Evolutionary conservation across 1,140 invertebrate species (phyloP), one percentile per base, ranked within the genome.

Genomic region (Theocolax elegans): DNA sequence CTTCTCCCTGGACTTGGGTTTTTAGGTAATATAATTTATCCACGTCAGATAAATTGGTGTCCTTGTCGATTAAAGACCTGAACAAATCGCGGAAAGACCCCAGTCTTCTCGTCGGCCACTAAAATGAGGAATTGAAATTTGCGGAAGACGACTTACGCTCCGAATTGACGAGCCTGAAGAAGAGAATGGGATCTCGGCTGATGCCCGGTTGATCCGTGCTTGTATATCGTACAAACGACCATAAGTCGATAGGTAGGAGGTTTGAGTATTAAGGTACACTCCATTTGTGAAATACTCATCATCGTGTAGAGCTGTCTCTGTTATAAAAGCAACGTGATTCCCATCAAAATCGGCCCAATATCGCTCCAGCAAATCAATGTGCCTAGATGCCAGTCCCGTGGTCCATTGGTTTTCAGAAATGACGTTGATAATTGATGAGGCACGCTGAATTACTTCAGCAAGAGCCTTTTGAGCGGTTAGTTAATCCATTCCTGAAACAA

Each of bases 51-150:
- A 69, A 25, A 8, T 23, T 48, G 8, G 42, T 1, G 10, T 58
- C 35, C 13, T 42, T 42, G 7, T 49, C 2, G 8, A 69, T 35
- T 17, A 69, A 15, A 7, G 53, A 44, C 23, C 53, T 31, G 23
- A 69, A 69, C 1, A 35, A 31, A 25, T 69, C 67, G 1, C 54
- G 66, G 40, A 59, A 68, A 3, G 66, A n/a, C 29, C 66, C 66
- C 53, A 68, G 1, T 68, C 54, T 40, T 15, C n/a, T n/a, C n/a
- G n/a, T n/a, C n/a, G n/a, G n/a, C n/a, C n/a, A n/a, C n/a, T n/a
- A n/a, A n/a, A n/a, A n/a, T n/a, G n/a, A n/a, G n/a, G n/a, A n/a
- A n/a, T n/a, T n/a, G n/a, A n/a, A 40, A 40, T 8, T 40, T 7
- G 7, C 38, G 38, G 38, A 8, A 40, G 38, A 40, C 7, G 7